Evolutionary conservation across 2,888 invertebrate species (phyloP).

Genomic region (Caenorhabditis doughertyi): DNA sequence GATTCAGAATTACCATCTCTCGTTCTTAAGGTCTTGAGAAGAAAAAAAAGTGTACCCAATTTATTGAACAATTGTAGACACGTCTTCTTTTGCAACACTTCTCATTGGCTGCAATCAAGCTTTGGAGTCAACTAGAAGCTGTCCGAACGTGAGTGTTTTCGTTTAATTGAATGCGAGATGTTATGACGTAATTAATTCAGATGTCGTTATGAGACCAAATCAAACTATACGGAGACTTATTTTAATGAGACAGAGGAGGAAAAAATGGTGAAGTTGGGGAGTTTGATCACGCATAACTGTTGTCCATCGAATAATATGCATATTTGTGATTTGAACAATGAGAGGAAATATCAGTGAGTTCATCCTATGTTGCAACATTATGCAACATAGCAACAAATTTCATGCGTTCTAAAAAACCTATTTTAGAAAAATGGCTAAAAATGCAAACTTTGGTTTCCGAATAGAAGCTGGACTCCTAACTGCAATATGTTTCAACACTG

Average conservation of each 20-base stretch:
- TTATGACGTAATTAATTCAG: constrained; percentile 27
- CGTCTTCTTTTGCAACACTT: constrained; percentile 81
- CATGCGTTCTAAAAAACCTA: background rate
- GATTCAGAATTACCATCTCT: constrained; percentile 79
- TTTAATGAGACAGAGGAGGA: constrained; percentile 62
- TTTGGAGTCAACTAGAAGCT: constrained; percentile 73
- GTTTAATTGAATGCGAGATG: background rate
- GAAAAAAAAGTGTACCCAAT: background rate
- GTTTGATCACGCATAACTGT: constrained; percentile 58
- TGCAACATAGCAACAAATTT: too few relatives aligned
- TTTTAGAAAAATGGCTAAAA: constrained; percentile 71
- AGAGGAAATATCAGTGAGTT: constrained; percentile 57
- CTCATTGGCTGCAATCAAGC: constrained; percentile 79
- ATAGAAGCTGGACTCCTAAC: constrained; percentile 75
- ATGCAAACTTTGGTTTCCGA: constrained; percentile 73
- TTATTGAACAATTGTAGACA: constrained; percentile 66
- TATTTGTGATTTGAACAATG: constrained; percentile 70
- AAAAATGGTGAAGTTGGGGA: constrained; percentile 40
- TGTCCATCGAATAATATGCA: constrained; percentile 63
- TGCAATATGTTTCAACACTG: constrained; percentile 76
- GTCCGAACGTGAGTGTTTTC: constrained; percentile 44
- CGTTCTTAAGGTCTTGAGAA: constrained; percentile 73
- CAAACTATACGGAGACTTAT: constrained; percentile 37
- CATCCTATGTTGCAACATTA: too few relatives aligned
- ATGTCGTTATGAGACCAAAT: constrained; percentile 57